Conservation (phyloP, 2,797 vertebrate species). For the Enteromius anoplus region DNA sequence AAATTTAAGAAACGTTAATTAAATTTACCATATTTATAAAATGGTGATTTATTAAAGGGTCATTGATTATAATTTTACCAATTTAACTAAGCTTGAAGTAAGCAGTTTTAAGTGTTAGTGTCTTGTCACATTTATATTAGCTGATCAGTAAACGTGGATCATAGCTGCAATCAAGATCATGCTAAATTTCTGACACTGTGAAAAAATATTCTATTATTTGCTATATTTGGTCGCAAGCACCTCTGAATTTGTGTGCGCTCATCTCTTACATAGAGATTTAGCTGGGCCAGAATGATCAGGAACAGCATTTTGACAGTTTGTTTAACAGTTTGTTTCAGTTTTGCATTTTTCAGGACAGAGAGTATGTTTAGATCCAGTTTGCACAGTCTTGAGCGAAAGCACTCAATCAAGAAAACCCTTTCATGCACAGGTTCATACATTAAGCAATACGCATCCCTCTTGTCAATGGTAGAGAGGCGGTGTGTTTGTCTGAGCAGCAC, state of each 20-base stretch:
- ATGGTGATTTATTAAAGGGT: too few relatives aligned
- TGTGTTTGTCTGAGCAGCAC: neutral
- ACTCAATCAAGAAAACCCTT: neutral
- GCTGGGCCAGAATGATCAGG: neutral
- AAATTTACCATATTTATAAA: neutral
- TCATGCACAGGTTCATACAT: neutral
- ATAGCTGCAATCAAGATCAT: neutral
- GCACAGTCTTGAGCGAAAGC: neutral
- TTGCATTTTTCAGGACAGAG: neutral
- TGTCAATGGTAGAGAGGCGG: neutral
- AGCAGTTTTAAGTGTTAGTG: too few relatives aligned
- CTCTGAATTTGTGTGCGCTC: neutral
- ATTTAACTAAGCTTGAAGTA: too few relatives aligned
- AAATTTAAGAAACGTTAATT: neutral
- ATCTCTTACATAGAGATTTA: neutral
- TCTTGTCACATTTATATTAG: neutral
- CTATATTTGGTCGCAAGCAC: neutral
- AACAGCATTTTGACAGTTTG: neutral
- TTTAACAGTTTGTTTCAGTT: neutral
- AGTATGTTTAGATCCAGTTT: neutral
- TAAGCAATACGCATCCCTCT: neutral
- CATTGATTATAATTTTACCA: too few relatives aligned
- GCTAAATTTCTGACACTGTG: neutral
- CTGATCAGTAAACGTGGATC: neutral
- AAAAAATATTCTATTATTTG: neutral